phyloP scores from a whole-genome alignment of 2,797 vertebrate species.

The Tolypeutes matacus region DNA sequence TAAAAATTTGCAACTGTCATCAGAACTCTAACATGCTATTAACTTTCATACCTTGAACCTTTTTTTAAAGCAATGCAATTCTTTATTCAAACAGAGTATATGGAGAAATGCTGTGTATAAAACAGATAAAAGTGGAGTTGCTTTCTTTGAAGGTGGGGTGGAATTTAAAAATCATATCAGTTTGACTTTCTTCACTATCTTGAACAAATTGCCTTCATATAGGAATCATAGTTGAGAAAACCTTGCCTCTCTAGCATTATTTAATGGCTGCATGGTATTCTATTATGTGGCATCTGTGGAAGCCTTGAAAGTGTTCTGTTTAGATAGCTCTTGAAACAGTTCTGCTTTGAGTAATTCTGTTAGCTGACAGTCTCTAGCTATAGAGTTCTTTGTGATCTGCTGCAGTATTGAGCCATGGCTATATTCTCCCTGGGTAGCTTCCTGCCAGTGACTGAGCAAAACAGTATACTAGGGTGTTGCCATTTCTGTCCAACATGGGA shows the following conservation, averaged over 20 bases:
- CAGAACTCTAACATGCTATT: no score
- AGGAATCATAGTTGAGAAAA: slow-evolving; percentile 51
- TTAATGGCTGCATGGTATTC: slow-evolving; percentile 45
- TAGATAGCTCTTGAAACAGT: not conserved
- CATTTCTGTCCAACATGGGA: not conserved
- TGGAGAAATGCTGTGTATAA: slow-evolving; percentile 14
- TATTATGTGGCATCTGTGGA: not conserved
- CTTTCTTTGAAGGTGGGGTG: not conserved
- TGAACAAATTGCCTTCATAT: not conserved
- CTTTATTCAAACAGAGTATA: slow-evolving; percentile 12
- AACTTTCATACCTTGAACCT: no score
- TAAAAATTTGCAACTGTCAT: no score
- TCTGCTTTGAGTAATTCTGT: slow-evolving; percentile 25
- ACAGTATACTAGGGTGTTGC: not conserved
- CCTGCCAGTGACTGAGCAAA: not conserved
- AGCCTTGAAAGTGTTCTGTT: slow-evolving; percentile 16
- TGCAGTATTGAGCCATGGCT: not conserved
- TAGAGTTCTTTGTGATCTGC: slow-evolving; percentile 19
- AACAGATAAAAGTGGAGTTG: slow-evolving; percentile 9
- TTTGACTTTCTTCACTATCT: not conserved
- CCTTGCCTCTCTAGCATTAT: not conserved
- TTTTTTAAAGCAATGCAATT: not conserved
- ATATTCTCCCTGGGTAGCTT: not conserved
- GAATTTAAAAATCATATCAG: slow-evolving; percentile 18
- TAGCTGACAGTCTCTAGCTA: slow-evolving; percentile 10